Evolutionary conservation across 2,888 invertebrate genomes (phyloP).

Genomic region (Agriopis leucophaearia): DNA sequence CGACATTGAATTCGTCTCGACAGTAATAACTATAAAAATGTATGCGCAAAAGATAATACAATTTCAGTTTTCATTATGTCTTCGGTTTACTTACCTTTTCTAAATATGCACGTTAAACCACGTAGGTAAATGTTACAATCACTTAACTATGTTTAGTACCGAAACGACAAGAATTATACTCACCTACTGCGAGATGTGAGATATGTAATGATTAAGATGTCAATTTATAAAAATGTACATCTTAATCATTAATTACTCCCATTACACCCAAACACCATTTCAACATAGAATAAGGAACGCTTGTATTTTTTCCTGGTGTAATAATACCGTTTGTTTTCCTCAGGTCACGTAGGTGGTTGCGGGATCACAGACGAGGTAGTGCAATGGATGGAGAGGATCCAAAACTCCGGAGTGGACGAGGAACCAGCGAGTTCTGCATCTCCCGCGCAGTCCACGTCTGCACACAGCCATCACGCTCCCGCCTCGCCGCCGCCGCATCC

Average conservation of each 20-base stretch:
- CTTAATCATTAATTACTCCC: too few species aligned
- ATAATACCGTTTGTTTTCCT: constrained; percentile 14
- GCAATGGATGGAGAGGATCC: constrained; percentile 97
- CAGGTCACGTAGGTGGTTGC: constrained; percentile 94
- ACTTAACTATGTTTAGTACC: too few species aligned
- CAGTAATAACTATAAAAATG: not conserved
- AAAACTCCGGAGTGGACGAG: constrained; percentile 90
- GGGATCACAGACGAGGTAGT: constrained; percentile 95
- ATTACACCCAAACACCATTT: too few species aligned
- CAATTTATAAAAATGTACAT: too few species aligned
- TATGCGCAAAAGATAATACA: too few species aligned
- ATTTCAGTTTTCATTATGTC: too few species aligned
- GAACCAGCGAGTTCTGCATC: constrained; percentile 70
- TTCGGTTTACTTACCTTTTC: too few species aligned
- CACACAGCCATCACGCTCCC: constrained; percentile 57
- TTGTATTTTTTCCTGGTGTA: not conserved
- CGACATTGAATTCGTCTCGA: constrained; percentile 7
- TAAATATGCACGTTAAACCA: too few species aligned
- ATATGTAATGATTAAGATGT: too few species aligned
- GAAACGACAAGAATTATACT: too few species aligned
- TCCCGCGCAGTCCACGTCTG: constrained; percentile 58
- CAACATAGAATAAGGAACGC: not conserved
- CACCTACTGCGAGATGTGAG: too few species aligned
- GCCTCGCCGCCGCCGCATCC: constrained; percentile 71
- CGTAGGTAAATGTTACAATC: not conserved